Base-by-base conservation (phyloP, 1,140 invertebrate species). In the Leptopilina boulardi region DNA sequence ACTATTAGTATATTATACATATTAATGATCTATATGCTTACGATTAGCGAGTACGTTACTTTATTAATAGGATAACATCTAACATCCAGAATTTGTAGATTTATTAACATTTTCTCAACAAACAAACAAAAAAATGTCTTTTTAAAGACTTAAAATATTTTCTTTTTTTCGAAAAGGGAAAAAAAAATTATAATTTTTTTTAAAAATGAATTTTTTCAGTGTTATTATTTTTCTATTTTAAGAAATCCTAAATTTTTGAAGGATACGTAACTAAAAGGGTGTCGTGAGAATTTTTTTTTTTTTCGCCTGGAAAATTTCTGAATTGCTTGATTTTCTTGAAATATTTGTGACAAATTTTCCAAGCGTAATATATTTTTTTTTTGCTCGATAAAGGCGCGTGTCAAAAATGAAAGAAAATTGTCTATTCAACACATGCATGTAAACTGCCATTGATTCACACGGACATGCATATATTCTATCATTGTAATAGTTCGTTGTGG, bases 401-500 rank as follows among this genome's bases (percentile, higher is more conserved):
- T 51, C 4, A 2, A n/a, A 51, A 51, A 51, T n/a, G 15, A 51
- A 51, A 18, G 34, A 38, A 51, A n/a, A 18, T 18, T 51, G 47
- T 51, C 47, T 51, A 51, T 51, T 51, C n/a, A 51, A 51, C 47
- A 51, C 47, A 66, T 66, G 26, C 59, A 66, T 66, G 59, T 66
- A 34, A 66, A 66, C 59, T 66, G 59, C 59, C 59, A 66, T 66
- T 66, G 26, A 26, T 66, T 34, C 13, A 66, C 26, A 66, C 3
- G 11, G n/a, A 66, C 59, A 30, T 30, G 59, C 59, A 30, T 66
- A 8, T 21, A 56, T 34, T 66, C 26, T 66, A 66, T 66, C 23
- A 66, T 66, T 66, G 59, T 66, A 59, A 59, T 59, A 66, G 59
- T 66, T 66, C 23, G 13, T 66, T 66, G 59, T 66, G 59, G 59